phyloP scores from a whole-genome alignment of 2,113 vertebrate species.

The Coptodon bakossiorum region DNA sequence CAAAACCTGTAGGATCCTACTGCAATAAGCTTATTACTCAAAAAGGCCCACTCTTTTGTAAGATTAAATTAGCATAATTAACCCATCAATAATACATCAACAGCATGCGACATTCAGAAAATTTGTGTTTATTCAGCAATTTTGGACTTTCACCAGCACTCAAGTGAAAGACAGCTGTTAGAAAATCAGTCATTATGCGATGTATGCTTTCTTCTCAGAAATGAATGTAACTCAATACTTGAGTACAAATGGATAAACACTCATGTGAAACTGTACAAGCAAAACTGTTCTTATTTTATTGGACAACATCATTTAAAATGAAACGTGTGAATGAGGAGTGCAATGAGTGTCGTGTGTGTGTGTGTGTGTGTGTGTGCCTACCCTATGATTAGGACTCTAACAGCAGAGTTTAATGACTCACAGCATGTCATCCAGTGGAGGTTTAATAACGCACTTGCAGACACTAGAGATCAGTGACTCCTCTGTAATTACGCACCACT shows the following conservation, averaged over 20 bases:
- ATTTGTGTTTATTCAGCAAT: slow-evolving; percentile 24
- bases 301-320: not conserved
- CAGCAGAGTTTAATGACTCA: slow-evolving; percentile 58
- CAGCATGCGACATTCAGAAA: not conserved
- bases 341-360: not conserved
- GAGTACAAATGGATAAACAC: not conserved
- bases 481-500: slow-evolving; percentile 58
- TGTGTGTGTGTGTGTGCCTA: not conserved
- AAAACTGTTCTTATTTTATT: not conserved
- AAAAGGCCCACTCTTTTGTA: not conserved
- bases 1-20: not conserved
- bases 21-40: not conserved
- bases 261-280: not conserved
- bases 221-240: not conserved
- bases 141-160: not conserved
- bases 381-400: slow-evolving; percentile 48
- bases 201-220: not conserved
- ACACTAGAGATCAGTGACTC: slow-evolving; percentile 54
- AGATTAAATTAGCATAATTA: not conserved
- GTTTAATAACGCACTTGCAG: slow-evolving; percentile 57
- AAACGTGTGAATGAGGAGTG: not conserved
- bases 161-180: not conserved
- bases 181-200: not conserved
- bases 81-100: not conserved
- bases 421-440: slow-evolving; percentile 41